phyloP scores from a whole-genome alignment of 1,140 invertebrate genomes.

The Drosophila mojavensis region DNA sequence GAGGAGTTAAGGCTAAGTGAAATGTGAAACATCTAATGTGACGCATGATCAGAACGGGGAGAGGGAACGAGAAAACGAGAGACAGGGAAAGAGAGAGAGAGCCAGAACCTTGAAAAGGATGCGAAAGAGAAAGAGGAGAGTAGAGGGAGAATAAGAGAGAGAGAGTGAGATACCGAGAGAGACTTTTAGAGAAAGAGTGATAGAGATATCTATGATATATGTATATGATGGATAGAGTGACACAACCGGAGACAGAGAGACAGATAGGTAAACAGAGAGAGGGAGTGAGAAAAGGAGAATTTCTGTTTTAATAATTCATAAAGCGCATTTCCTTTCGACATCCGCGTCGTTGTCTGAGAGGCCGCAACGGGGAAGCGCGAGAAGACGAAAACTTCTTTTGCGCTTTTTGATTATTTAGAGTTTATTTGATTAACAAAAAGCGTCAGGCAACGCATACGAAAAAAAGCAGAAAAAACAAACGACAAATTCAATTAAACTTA shows the following conservation, averaged over 20 bases:
- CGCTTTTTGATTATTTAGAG: conserved; percentile 53
- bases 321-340: conserved; percentile 33
- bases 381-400: conserved; percentile 33
- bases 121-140: neutral
- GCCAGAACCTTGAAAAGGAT: no score
- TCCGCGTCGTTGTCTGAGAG: conserved; percentile 5
- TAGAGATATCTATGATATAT: neutral
- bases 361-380: neutral
- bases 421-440: conserved; percentile 60
- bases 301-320: conserved; percentile 45
- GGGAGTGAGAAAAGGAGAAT: neutral
- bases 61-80: neutral
- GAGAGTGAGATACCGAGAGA: no score
- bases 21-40: neutral
- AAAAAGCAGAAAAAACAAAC: conserved; percentile 39
- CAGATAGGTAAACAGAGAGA: neutral
- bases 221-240: no score
- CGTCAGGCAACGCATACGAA: conserved; percentile 19
- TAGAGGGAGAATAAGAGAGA: no score
- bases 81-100: no score
- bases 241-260: neutral
- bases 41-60: neutral
- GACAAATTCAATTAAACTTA: conserved; percentile 76
- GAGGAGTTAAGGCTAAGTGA: neutral
- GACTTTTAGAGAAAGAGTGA: no score